Conservation (phyloP, 2,797 vertebrate genomes). For the Trachurus trachurus region DNA sequence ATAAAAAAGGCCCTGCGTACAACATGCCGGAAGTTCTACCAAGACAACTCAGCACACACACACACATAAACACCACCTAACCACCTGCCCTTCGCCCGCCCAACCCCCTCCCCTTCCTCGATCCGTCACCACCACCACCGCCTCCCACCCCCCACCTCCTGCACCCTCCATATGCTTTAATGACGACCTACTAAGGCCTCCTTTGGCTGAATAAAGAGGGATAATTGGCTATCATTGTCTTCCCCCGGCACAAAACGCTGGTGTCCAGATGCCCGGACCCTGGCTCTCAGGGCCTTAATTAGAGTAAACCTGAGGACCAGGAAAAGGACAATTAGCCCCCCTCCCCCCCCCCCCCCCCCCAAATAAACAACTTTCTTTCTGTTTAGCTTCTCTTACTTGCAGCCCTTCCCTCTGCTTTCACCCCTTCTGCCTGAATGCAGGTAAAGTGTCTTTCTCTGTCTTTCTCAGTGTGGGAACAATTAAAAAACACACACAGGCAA, state of each 20-base stretch:
- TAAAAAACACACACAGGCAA: background rate
- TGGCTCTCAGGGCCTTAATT: constrained; percentile 88
- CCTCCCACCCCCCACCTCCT: constrained; percentile 40
- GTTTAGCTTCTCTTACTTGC: background rate
- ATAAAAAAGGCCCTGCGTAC: background rate
- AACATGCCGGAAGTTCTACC: background rate
- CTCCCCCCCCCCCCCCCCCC: background rate
- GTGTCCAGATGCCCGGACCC: constrained; percentile 89
- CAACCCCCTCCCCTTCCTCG: background rate
- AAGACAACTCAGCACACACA: constrained; percentile 12
- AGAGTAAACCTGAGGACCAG: constrained; percentile 88
- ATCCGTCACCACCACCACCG: no score
- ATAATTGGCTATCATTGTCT: constrained; percentile 87
- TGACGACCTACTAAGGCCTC: constrained; percentile 78
- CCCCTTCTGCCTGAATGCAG: constrained; percentile 88
- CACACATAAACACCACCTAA: background rate
- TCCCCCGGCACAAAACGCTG: constrained; percentile 76
- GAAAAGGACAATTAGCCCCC: constrained; percentile 89
- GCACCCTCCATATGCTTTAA: constrained; percentile 68
- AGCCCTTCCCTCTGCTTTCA: constrained; percentile 52
- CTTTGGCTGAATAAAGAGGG: constrained; percentile 79
- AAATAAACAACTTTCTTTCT: background rate
- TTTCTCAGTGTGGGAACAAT: no score
- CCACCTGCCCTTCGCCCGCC: constrained; percentile 16
- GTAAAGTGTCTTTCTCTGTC: constrained; percentile 65